Percentiles rank a stretch among this genome's conserved stretches.
Conservation (phyloP, 2,888 invertebrate species). For the Tolmerus cingulatus region DNA sequence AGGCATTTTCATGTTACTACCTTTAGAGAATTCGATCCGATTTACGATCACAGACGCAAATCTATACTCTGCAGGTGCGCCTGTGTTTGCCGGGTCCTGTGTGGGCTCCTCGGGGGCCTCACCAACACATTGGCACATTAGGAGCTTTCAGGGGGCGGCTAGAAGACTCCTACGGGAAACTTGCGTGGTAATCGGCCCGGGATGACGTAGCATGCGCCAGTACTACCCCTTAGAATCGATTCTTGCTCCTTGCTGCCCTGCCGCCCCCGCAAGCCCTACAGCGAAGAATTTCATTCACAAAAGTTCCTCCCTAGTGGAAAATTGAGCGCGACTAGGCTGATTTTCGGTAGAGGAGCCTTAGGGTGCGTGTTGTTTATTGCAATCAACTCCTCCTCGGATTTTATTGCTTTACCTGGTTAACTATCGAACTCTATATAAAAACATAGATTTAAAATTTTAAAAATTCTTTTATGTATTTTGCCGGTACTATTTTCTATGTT, state of each 20-base stretch:
- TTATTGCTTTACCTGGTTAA: background rate
- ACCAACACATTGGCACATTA: background rate
- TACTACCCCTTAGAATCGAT: background rate
- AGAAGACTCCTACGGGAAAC: background rate
- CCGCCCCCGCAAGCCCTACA: background rate
- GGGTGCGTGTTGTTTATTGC: background rate
- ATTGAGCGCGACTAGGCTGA: background rate
- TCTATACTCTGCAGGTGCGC: background rate
- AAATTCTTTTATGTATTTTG: background rate
- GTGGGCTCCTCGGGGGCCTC: background rate
- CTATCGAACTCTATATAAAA: too few relatives aligned
- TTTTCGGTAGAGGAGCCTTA: background rate
- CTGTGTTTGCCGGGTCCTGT: background rate
- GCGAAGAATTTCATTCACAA: conserved; percentile 48
- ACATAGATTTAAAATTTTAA: too few relatives aligned
- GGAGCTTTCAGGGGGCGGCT: background rate
- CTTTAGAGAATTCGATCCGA: conserved; percentile 19
- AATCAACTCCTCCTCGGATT: background rate
- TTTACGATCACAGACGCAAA: background rate
- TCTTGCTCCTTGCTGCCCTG: background rate
- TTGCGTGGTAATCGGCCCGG: background rate
- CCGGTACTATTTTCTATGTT: background rate
- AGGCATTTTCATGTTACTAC: background rate
- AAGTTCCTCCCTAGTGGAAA: conserved; percentile 37
- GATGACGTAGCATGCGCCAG: conserved; percentile 48